Percentiles rank a stretch among this genome's conserved stretches.
phyloP scores from a whole-genome alignment of 2,113 vertebrate species.

The Apteryx owenii region DNA sequence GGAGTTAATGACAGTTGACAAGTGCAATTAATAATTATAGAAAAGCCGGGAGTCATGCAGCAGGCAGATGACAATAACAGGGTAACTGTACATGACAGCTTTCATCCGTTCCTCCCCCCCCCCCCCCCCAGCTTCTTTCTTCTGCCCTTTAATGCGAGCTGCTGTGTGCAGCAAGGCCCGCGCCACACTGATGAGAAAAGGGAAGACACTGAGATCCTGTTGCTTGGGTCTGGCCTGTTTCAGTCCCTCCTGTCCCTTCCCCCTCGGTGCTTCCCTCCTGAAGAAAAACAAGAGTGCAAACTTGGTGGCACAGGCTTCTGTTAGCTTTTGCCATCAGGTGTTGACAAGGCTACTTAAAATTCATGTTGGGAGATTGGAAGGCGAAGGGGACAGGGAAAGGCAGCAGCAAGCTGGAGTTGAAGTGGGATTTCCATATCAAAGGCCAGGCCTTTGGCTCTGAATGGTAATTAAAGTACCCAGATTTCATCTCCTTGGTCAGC shows the following conservation, averaged over 20 bases:
- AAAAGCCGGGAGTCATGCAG: slow-evolving; percentile 81
- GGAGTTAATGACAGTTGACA: slow-evolving; percentile 89
- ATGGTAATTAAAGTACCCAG: slow-evolving; percentile 95
- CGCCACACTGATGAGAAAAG: neutral
- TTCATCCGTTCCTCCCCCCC: slow-evolving; percentile 61
- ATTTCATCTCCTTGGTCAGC: slow-evolving; percentile 93
- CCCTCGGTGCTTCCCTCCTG: neutral
- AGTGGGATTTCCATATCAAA: slow-evolving; percentile 98
- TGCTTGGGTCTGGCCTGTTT: neutral
- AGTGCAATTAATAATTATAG: slow-evolving; percentile 94
- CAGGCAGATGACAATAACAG: slow-evolving; percentile 83
- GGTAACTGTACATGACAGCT: slow-evolving; percentile 80
- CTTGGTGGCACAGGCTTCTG: slow-evolving; percentile 61
- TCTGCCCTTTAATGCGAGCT: slow-evolving; percentile 65
- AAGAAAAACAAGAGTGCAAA: slow-evolving; percentile 29
- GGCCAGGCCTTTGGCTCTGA: slow-evolving; percentile 90
- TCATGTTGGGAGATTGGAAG: slow-evolving; percentile 85
- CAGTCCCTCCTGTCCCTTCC: neutral
- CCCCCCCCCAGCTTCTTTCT: neutral
- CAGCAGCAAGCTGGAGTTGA: slow-evolving; percentile 81
- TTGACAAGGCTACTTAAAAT: slow-evolving; percentile 91
- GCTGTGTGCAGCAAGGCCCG: neutral
- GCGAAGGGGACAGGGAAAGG: slow-evolving; percentile 78
- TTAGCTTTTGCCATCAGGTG: slow-evolving; percentile 84
- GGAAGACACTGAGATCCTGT: neutral